phyloP scores from a whole-genome alignment of 2,797 vertebrate species.

The Halcyon badia region DNA sequence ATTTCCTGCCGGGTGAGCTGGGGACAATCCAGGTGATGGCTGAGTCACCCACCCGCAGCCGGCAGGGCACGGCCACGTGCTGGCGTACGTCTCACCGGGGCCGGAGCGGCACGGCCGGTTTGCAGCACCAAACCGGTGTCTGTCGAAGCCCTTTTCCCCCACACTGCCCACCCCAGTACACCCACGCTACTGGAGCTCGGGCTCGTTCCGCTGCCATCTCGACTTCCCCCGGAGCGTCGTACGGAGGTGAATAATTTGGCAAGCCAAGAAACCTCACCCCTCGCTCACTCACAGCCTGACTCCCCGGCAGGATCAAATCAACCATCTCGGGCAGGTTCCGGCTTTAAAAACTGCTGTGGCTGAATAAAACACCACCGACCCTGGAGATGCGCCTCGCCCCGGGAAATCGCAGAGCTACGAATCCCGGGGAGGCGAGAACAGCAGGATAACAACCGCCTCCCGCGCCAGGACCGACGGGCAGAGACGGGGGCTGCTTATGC shows the following conservation, averaged over 20 bases:
- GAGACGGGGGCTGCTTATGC: not conserved
- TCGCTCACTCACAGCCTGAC: accelerated
- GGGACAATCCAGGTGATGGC: constrained; percentile 23
- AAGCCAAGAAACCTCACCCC: not conserved
- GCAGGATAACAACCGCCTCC: not conserved
- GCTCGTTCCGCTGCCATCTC: accelerated
- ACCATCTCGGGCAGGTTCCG: not conserved
- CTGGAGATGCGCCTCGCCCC: not conserved
- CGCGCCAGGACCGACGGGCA: not conserved
- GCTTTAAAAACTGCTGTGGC: not conserved
- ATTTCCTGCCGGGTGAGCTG: constrained; percentile 50
- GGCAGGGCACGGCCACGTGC: not conserved
- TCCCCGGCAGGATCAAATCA: not conserved
- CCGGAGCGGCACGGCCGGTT: not conserved
- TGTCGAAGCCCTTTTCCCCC: accelerated
- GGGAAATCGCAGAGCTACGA: not conserved
- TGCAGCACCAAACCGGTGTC: accelerated
- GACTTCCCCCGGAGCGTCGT: accelerated
- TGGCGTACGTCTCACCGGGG: too few relatives aligned
- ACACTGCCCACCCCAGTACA: not conserved
- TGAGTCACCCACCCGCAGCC: not conserved
- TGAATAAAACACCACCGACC: not conserved
- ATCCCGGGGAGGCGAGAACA: not conserved
- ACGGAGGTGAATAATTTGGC: not conserved
- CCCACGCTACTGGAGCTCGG: not conserved